These are phyloP conservation scores for Peromyscus californicus DNA, from an alignment of 2,113 vertebrate genomes.

Conservation along the genomic window DNA sequence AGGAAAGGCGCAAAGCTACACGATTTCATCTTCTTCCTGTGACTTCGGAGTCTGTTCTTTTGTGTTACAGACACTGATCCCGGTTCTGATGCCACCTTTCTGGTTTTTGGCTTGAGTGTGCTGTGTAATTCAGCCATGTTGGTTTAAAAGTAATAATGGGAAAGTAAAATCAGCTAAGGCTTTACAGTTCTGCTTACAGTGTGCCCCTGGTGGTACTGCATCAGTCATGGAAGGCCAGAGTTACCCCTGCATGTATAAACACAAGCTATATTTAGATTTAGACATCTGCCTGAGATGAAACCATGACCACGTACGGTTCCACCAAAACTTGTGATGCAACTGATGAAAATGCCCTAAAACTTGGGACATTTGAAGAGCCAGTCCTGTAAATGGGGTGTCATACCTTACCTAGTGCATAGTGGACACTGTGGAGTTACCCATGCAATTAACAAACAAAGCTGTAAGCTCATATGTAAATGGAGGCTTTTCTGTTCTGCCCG, in stretches of 20 bases:
- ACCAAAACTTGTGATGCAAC: too few species aligned
- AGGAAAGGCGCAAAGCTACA: too few species aligned
- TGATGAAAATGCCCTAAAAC: neutral
- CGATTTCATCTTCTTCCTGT: neutral
- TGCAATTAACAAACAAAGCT: neutral
- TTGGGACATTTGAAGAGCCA: neutral
- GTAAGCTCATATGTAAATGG: neutral
- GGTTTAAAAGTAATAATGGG: neutral
- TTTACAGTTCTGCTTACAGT: neutral
- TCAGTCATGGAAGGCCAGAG: neutral
- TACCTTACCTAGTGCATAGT: too few species aligned
- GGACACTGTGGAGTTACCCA: neutral
- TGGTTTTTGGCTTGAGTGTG: neutral
- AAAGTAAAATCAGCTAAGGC: neutral
- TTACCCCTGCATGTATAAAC: neutral
- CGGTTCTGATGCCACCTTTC: fast-evolving
- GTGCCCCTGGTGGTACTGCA: neutral
- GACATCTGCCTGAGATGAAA: neutral
- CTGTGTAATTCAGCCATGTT: neutral
- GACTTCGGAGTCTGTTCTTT: neutral
- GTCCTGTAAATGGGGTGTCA: neutral
- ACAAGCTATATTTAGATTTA: neutral
- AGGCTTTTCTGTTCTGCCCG: too few species aligned
- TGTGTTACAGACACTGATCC: too few species aligned
- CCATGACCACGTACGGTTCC: fast-evolving